Base-by-base conservation (phyloP, 2,797 vertebrate species). In the Bovichtus variegatus region DNA sequence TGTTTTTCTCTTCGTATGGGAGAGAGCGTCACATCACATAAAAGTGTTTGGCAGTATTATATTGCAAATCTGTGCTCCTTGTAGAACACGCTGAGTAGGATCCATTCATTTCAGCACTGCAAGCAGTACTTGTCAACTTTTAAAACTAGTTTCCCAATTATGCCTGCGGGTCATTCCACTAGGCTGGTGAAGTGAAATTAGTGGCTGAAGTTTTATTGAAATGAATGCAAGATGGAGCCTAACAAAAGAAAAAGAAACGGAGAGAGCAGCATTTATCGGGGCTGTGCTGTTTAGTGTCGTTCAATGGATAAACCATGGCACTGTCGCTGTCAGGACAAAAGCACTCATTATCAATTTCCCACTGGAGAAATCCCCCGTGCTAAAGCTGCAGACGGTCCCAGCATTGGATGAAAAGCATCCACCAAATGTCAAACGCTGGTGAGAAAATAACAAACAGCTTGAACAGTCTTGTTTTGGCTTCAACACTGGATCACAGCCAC, bases 361-460 rank as follows among this genome's bases (percentile, higher is more conserved):
- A 34, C 23, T 34, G 36, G 86, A 85, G 67, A 46, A 71, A 16
- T 31, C 59, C 61, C 12, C 55, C 8, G 1, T 18, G 61, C 47
- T 70, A 36, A 57, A 81, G 57, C 43, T 16, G 31, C 78, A 72
- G 71, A 78, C 60, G 7, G 65, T 31, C 65, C 65, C 57, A 5
- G 51, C 66, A 13, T 4, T 19, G 73, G 69, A 82, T 70, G 55
- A 83, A 82, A 83, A 75, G 57, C 54, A 46, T 49, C 73, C 83
- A 72, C 67, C 58, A 83, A 88, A 89, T 87, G 87, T 91, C 87
- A 89, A 81, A 71, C 2, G n/a, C 57, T 65, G 73, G 61, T 55
- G 82, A 9, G 54, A 77, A 91, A 85, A 85, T 46, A 85, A 85
- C 72, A 81, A 88, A 78, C 86, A 86, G 86, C 86, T 81, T 82